These are phyloP conservation scores for Gymnoscopelus microlampas DNA, from an alignment of 2,797 vertebrate species.

Conservation along the genomic window DNA sequence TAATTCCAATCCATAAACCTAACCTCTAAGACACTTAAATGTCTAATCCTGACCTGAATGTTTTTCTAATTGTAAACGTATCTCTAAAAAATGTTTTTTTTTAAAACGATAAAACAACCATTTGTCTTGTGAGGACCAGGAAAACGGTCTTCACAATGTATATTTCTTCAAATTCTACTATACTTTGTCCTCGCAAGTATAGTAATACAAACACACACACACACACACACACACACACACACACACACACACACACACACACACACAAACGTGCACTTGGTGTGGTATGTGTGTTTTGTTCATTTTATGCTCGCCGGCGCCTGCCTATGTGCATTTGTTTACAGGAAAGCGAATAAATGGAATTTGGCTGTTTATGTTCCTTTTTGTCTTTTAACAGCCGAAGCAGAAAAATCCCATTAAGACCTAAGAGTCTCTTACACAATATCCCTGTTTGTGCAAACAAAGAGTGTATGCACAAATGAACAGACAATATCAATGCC, in stretches of 20 bases:
- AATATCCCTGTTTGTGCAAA: constrained; percentile 32
- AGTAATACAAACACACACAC: constrained; percentile 27
- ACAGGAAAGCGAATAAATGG: constrained; percentile 40
- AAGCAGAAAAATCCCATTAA: constrained; percentile 67
- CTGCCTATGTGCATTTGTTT: constrained; percentile 49
- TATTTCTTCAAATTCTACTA: no score
- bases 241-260: constrained; percentile 26
- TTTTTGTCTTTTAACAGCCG: constrained; percentile 61
- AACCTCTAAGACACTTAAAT: no score
- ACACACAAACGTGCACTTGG: constrained; percentile 29
- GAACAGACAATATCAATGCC: constrained; percentile 42
- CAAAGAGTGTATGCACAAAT: constrained; percentile 37
- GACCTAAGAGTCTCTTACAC: constrained; percentile 39
- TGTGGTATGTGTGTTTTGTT: constrained; percentile 37
- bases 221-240: constrained; percentile 31
- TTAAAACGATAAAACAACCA: no score
- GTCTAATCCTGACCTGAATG: no score
- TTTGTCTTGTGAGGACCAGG: no score
- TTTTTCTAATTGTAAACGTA: no score
- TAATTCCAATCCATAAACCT: no score
- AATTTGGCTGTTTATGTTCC: constrained; percentile 49
- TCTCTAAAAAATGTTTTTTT: no score
- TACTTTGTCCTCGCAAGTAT: no score
- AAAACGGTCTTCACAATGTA: no score
- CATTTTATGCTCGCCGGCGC: constrained; percentile 43